Conservation (phyloP, 2,797 vertebrate species). For the Hylomyscus alleni region DNA sequence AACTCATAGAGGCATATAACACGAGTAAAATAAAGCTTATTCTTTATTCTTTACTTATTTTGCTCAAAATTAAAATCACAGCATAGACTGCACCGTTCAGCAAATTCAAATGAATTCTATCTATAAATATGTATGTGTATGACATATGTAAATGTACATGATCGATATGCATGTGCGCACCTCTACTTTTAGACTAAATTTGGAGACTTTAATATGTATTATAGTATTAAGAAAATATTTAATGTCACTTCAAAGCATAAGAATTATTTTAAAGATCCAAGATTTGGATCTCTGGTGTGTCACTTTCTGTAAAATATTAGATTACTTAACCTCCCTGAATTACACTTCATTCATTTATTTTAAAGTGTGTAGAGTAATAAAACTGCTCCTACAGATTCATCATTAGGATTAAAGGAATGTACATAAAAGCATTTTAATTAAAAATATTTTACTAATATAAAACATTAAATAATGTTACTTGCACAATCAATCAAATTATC, state of each 20-base stretch:
- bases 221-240: constrained; percentile 61
- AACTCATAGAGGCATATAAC: constrained; percentile 1
- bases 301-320: constrained; percentile 50
- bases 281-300: not conserved
- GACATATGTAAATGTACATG: not conserved
- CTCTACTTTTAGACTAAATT: constrained; percentile 50
- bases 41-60: constrained; percentile 16
- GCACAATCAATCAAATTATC: not conserved
- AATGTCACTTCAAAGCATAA: constrained; percentile 47
- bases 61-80: constrained; percentile 55
- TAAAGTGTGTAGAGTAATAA: constrained; percentile 22
- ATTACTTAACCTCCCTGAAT: constrained; percentile 40
- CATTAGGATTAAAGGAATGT: constrained; percentile 7
- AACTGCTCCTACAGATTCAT: not conserved
- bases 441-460: constrained; percentile 52
- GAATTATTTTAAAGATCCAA: constrained; percentile 27
- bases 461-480: not conserved
- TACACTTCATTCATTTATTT: not conserved
- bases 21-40: not conserved
- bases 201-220: constrained; percentile 53
- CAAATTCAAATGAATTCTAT: constrained; percentile 14
- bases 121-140: constrained; percentile 22
- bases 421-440: not conserved
- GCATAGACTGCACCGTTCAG: not conserved
- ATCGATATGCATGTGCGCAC: not conserved